Base-by-base conservation (phyloP, 30 jellyfish, hydroid and myxozoan genomes). In the Haliclystus octoradiatus region DNA sequence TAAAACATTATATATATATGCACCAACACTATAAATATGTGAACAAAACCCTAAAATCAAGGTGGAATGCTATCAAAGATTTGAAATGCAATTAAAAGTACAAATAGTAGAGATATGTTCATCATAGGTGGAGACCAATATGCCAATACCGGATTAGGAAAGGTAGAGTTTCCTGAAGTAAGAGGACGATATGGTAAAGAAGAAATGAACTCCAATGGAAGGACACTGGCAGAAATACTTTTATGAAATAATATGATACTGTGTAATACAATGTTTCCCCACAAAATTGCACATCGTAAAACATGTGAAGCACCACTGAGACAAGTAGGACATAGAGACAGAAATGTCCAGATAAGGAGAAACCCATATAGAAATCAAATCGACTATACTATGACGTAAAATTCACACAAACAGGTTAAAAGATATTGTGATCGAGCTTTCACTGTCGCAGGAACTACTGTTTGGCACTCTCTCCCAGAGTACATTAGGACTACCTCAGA, bases 221-320 rank as follows among this genome's bases (percentile, higher is more conserved):
- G n/a, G n/a, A n/a, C n/a, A n/a, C n/a, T n/a, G n/a, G n/a, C n/a
- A n/a, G n/a, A n/a, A n/a, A n/a, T n/a, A n/a, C n/a, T n/a, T n/a
- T n/a, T n/a, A n/a, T n/a, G n/a, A n/a, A n/a, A n/a, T n/a, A n/a
- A n/a, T n/a, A n/a, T n/a, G n/a, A n/a, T n/a, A n/a, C n/a, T n/a
- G n/a, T n/a, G n/a, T n/a, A n/a, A n/a, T n/a, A n/a, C n/a, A n/a
- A n/a, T n/a, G n/a, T n/a, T n/a, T n/a, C n/a, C n/a, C n/a, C n/a
- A n/a, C n/a, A n/a, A n/a, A 49, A 65, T 74, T 28, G 76, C 85
- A 73, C 79, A 76, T 30, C 50, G 88, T 65, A 76, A 74, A 62
- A 76, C 79, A 50, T 76, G 80, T 73, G 65, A 71, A 63, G 86
- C 86, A 47, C 86, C 86, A 35, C 78, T 63, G 50, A 64, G 76